These are phyloP conservation scores for Anisognathus igniventris DNA, from an alignment of 2,797 vertebrate genomes.

Conservation along the genomic window DNA sequence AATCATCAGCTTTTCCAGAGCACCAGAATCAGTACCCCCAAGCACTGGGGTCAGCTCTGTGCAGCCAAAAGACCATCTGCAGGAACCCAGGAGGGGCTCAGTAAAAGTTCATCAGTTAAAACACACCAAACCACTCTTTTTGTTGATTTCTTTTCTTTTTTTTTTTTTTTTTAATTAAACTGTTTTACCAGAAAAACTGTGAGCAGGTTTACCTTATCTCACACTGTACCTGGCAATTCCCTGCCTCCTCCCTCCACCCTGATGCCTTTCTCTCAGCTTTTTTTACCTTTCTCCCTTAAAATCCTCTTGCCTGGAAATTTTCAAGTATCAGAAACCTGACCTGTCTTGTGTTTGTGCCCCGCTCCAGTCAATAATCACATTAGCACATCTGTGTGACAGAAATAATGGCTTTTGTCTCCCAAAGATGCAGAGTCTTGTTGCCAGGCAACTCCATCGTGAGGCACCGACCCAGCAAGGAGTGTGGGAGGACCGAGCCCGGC, in stretches of 20 bases:
- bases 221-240: neutral
- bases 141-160: too few relatives aligned
- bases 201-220: neutral
- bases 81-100: neutral
- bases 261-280: neutral
- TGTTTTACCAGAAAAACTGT: neutral
- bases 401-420: constrained; percentile 73
- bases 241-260: neutral
- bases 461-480: constrained; percentile 61
- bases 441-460: constrained; percentile 73
- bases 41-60: neutral
- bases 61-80: neutral
- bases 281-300: neutral
- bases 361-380: constrained; percentile 64
- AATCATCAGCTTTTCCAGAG: neutral
- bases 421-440: constrained; percentile 72
- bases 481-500: constrained; percentile 24
- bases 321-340: constrained; percentile 33
- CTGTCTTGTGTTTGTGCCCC: neutral
- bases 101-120: neutral
- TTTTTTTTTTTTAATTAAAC: neutral
- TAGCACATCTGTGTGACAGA: constrained; percentile 70
- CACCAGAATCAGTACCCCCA: neutral
- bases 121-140: rapidly evolving
- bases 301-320: neutral